phyloP scores from a whole-genome alignment of 2,888 invertebrate genomes.

The Lapara coniferarum region DNA sequence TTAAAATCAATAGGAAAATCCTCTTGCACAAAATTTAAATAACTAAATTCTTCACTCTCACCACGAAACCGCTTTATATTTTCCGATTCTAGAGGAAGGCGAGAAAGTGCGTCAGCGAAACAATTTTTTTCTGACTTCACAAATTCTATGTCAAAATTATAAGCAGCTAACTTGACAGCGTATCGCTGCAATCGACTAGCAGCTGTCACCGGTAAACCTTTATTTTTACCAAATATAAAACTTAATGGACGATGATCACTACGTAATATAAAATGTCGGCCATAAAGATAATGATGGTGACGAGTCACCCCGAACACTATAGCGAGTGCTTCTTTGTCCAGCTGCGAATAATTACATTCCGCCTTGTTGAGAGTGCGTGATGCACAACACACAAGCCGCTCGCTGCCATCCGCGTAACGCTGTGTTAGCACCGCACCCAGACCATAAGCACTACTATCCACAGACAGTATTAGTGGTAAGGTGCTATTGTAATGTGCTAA shows the following conservation, averaged over 20 bases:
- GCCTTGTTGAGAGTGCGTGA: constrained; percentile 21
- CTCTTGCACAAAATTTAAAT: not conserved
- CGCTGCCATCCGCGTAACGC: constrained; percentile 32
- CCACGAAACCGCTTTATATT: no score
- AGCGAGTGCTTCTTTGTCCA: constrained; percentile 28
- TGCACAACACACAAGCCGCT: constrained; percentile 29
- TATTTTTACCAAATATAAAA: not conserved
- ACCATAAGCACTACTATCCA: constrained; percentile 35
- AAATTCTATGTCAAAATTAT: not conserved
- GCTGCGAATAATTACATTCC: constrained; percentile 28
- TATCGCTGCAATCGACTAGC: not conserved
- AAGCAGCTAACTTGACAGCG: not conserved
- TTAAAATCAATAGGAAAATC: not conserved
- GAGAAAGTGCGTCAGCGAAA: not conserved
- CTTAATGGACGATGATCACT: not conserved
- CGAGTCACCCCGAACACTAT: constrained; percentile 28
- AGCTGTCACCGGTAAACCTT: not conserved
- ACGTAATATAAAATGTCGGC: not conserved
- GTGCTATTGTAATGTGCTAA: constrained; percentile 36
- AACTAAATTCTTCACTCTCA: not conserved
- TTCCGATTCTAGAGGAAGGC: not conserved
- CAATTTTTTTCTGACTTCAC: not conserved
- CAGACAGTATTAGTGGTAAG: constrained; percentile 34
- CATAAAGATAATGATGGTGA: constrained; percentile 28
- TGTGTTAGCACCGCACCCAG: constrained; percentile 40